Percentiles rank a stretch among this genome's conserved stretches.
Conservation (phyloP, 2,888 invertebrate species). For the Platycnemis pennipes region DNA sequence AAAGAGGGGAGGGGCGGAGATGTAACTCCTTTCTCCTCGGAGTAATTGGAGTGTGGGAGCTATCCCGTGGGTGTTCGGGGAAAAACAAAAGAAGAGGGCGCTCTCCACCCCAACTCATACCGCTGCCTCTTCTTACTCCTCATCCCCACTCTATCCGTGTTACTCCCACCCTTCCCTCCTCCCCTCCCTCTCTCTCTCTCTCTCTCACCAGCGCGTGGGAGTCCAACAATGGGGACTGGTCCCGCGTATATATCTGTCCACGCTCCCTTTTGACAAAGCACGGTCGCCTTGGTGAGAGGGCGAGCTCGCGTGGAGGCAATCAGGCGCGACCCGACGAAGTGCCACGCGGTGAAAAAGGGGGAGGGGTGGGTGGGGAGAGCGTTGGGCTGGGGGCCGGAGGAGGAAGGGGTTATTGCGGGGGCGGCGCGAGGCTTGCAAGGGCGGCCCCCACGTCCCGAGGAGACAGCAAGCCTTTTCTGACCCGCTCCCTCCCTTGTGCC, state of each 20-base stretch:
- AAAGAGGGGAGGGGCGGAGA: conserved; percentile 34
- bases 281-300: conserved; percentile 45
- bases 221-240: conserved; percentile 49
- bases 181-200: neutral
- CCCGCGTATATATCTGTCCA: conserved; percentile 37
- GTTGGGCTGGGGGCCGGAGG: neutral
- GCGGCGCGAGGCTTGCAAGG: neutral
- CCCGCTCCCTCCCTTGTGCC: neutral
- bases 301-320: conserved; percentile 44
- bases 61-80: conserved; percentile 49
- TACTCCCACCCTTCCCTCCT: neutral
- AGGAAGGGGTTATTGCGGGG: conserved; percentile 24
- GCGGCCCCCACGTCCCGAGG: neutral
- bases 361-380: neutral
- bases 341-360: neutral
- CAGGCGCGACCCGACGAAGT: neutral
- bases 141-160: too few species aligned
- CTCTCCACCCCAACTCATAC: neutral
- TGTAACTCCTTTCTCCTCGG: conserved; percentile 19
- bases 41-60: conserved; percentile 65
- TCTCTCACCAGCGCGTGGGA: conserved; percentile 34
- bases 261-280: conserved; percentile 57
- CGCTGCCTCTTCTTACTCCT: neutral
- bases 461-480: conserved; percentile 1
- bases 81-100: conserved; percentile 49